Conservation (phyloP, 2,797 vertebrate genomes). For the Apogon hyalosoma region DNA sequence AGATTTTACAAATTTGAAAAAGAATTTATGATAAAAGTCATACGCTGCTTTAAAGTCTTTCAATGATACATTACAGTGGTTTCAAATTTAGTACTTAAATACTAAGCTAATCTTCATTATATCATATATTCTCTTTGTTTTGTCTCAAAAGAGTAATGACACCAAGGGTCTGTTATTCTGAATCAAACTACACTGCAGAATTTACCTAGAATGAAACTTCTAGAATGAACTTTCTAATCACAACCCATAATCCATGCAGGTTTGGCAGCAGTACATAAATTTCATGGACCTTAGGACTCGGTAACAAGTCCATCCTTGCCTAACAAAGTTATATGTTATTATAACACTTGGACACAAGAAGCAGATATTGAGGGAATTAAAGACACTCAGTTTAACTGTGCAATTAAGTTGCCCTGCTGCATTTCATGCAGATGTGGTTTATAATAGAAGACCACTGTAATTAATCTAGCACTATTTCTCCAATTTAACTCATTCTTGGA, state of each 20-base stretch:
- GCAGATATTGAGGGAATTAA: slow-evolving; percentile 1
- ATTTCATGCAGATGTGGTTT: too few relatives aligned
- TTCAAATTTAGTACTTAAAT: neutral
- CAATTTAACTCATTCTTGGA: too few relatives aligned
- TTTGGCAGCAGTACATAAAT: neutral
- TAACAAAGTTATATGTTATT: slow-evolving; percentile 4
- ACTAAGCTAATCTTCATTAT: neutral
- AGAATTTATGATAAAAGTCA: too few relatives aligned
- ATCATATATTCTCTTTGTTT: neutral
- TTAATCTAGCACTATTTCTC: too few relatives aligned
- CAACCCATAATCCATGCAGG: neutral
- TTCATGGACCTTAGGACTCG: neutral
- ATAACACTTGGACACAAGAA: slow-evolving; percentile 2
- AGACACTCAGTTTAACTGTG: neutral
- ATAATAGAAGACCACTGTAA: too few relatives aligned
- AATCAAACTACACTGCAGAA: too few relatives aligned
- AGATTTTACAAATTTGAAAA: too few relatives aligned
- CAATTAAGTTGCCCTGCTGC: too few relatives aligned
- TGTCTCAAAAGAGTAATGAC: neutral
- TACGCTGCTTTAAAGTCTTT: neutral
- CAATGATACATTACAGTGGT: neutral
- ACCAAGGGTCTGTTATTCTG: neutral
- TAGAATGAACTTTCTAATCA: too few relatives aligned
- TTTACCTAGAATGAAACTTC: too few relatives aligned
- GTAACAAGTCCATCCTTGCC: neutral